Conservation (phyloP, 2,888 invertebrate genomes). For the Scaptomyza flava region DNA sequence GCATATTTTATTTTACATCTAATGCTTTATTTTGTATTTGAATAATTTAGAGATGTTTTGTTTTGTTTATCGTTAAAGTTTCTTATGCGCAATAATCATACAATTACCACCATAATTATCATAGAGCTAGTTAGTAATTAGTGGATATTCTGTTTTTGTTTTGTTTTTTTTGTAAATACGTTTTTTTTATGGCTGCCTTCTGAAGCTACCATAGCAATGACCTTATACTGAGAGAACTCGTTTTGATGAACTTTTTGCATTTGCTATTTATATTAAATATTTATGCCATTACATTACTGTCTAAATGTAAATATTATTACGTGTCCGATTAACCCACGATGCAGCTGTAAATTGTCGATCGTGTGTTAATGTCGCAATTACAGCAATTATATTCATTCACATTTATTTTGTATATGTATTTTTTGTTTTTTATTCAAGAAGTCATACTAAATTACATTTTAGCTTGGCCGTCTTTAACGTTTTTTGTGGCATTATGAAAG, state of each 20-base stretch:
- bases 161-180: not conserved
- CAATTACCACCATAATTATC: constrained; percentile 63
- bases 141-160: constrained; percentile 42
- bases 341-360: constrained; percentile 13
- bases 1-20: constrained; percentile 67
- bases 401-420: constrained; percentile 24
- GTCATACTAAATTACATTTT: constrained; percentile 10
- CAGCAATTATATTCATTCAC: constrained; percentile 16
- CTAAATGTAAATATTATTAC: constrained; percentile 34
- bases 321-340: constrained; percentile 8
- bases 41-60: constrained; percentile 67
- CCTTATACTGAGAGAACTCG: constrained; percentile 17
- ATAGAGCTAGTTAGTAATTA: constrained; percentile 65
- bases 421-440: constrained; percentile 9
- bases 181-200: constrained; percentile 12
- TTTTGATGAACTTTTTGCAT: constrained; percentile 22
- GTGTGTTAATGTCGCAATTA: constrained; percentile 1
- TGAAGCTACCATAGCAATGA: constrained; percentile 9
- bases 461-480: constrained; percentile 20
- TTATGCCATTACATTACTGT: constrained; percentile 36
- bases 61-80: constrained; percentile 41
- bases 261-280: constrained; percentile 16
- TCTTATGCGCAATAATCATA: constrained; percentile 67
- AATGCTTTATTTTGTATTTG: constrained; percentile 76
- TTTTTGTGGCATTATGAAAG: constrained; percentile 18